These are phyloP conservation scores for Lacerta viridis DNA, from an alignment of 2,797 vertebrate genomes.

Conservation along the genomic window DNA sequence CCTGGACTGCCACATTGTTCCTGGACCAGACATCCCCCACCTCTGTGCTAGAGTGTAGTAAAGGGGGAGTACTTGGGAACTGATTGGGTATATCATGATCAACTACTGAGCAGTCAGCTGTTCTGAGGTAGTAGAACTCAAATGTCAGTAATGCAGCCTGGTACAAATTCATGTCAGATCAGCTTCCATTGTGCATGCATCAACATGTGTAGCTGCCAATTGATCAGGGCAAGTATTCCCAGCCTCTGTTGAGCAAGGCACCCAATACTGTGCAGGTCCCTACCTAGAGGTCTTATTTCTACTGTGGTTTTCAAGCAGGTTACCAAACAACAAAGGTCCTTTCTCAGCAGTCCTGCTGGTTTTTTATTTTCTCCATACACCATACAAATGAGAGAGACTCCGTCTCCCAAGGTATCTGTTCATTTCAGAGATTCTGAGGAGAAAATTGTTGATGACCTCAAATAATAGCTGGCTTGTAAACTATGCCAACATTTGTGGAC, in stretches of 20 bases:
- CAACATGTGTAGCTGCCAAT: not conserved
- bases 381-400: not conserved
- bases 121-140: not conserved
- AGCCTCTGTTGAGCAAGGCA: not conserved
- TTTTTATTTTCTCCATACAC: not conserved
- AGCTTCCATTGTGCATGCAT: not conserved
- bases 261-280: not conserved
- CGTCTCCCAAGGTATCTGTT: not conserved
- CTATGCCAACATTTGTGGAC: not conserved
- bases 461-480: not conserved
- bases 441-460: not conserved
- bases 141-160: not conserved
- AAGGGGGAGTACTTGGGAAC: not conserved
- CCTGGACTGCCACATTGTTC: too few relatives aligned
- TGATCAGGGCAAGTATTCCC: not conserved
- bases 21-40: too few relatives aligned
- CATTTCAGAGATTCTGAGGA: not conserved
- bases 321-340: not conserved
- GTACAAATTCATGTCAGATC: not conserved
- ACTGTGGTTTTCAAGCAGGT: not conserved
- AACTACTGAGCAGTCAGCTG: not conserved
- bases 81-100: not conserved
- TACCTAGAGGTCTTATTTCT: not conserved
- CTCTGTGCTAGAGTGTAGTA: not conserved
- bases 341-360: not conserved